phyloP scores from a whole-genome alignment of 2,113 vertebrate species.

The Chlorodrepanis virens region DNA sequence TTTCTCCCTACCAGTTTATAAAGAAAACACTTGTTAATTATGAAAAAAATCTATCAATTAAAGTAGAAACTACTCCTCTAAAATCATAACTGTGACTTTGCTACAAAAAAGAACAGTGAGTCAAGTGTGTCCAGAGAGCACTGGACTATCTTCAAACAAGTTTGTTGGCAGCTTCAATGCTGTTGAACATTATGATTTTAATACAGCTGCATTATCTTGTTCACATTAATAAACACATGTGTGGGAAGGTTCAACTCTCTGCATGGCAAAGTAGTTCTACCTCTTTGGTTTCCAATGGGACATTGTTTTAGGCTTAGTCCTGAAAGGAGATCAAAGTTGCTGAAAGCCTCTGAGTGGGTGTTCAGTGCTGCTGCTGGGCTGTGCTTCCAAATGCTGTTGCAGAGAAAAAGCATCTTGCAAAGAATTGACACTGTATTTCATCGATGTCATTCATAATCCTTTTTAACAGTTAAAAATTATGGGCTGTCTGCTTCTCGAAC shows the following conservation, averaged over 20 bases:
- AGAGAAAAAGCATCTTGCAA: constrained; percentile 17
- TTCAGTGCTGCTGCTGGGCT: neutral
- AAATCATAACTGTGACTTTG: neutral
- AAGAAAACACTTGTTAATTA: neutral
- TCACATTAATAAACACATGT: constrained; percentile 18
- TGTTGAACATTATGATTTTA: neutral
- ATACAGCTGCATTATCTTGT: constrained; percentile 20
- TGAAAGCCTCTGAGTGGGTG: neutral
- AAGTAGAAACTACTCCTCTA: neutral
- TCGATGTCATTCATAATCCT: constrained; percentile 34
- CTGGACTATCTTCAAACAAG: constrained; percentile 34
- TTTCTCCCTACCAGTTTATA: neutral
- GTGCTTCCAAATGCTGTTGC: neutral
- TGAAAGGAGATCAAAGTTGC: constrained; percentile 17
- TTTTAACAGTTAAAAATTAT: constrained; percentile 55
- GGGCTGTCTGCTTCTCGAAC: constrained; percentile 52
- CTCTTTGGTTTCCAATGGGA: neutral
- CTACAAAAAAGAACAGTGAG: neutral
- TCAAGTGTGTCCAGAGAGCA: neutral
- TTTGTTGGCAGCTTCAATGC: neutral
- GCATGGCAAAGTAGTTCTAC: neutral
- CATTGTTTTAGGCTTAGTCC: neutral
- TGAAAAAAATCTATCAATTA: neutral
- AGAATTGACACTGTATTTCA: constrained; percentile 35
- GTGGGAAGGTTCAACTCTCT: constrained; percentile 23